Evolutionary conservation across 2,888 invertebrate genomes (phyloP), one percentile per base, ranked within the genome.

Genomic region (Linyphia triangularis): DNA sequence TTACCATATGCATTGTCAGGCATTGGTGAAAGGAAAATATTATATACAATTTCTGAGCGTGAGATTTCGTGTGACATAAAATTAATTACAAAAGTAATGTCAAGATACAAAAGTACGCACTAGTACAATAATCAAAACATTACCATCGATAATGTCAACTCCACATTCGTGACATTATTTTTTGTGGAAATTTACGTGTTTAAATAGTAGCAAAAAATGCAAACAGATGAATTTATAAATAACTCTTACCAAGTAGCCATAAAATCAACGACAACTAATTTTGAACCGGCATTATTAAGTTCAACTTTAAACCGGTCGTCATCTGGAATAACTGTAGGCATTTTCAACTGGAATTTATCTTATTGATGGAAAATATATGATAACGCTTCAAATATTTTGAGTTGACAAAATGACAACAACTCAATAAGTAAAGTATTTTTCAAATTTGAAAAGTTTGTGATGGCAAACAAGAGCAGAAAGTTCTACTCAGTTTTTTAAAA

Each of bases 201-300:
- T 9, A 24, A 67, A 67, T 5, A 67, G 26, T 30, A 16, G 4
- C 33, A 33, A 33, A 33, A 33, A 33, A 6, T 33, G 9, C 33
- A 33, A 33, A 33, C 9, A 6, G 22, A 19, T 40, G 13, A 63
- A 43, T 33, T 67, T 40, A 22, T n/a, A 30, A 33, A 19, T 30
- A 5, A 10, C n/a, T 92, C 94, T 94, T 93, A 97, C 98, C 98
- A 98, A 92, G 95, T 96, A 79, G 98, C 98, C 90, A 97, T 98
- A 92, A 97, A 99, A 93, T 99, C 98, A 6, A 96, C 98, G 65
- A 99, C 96, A 65, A 98, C 97, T 63, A 99, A 94, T 92, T 97
- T 97, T 4, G 96, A 95, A 13, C 97, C 96, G 16, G 98, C 97
- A 91, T 94, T 95, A n/a, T 95, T 93, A 93, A 98, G 94, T 94